phyloP scores from a whole-genome alignment of 1,140 invertebrate genomes.

The Eriosoma lanigerum region DNA sequence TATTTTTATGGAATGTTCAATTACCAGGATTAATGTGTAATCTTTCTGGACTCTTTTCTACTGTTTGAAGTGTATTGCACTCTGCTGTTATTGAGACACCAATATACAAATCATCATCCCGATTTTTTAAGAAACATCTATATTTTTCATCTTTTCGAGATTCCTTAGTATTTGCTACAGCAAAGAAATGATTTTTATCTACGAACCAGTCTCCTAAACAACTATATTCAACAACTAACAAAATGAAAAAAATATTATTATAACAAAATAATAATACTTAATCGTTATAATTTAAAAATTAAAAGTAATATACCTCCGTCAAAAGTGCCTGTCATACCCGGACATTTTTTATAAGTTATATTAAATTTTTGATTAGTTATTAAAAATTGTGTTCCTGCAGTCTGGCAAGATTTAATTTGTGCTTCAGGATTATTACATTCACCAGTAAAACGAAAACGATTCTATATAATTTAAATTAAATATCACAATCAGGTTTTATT shows the following conservation, averaged over 20 bases:
- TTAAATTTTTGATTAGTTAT: conserved; percentile 97
- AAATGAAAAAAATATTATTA: conserved; percentile 48
- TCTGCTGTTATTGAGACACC: conserved; percentile 89
- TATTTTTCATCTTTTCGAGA: conserved; percentile 92
- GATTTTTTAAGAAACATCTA: conserved; percentile 88
- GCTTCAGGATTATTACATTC: conserved; percentile 86
- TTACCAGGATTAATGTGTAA: conserved; percentile 81
- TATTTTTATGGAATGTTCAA: neutral
- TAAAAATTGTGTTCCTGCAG: conserved; percentile 90
- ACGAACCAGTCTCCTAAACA: conserved; percentile 95
- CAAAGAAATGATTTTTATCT: conserved; percentile 92
- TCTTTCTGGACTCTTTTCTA: conserved; percentile 89
- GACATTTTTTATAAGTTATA: conserved; percentile 88
- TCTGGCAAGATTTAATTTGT: conserved; percentile 90
- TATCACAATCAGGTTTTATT: neutral
- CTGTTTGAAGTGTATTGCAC: conserved; percentile 87
- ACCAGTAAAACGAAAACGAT: conserved; percentile 85
- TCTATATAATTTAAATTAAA: conserved; percentile 60
- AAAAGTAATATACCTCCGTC: conserved; percentile 69
- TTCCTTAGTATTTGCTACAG: conserved; percentile 91
- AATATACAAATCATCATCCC: conserved; percentile 88
- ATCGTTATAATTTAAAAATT: too few relatives aligned
- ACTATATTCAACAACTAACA: conserved; percentile 81
- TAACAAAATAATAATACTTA: too few relatives aligned
- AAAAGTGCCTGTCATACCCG: conserved; percentile 80